Base-by-base conservation (phyloP, 2,888 invertebrate genomes). In the Acanthosepion esculentum region DNA sequence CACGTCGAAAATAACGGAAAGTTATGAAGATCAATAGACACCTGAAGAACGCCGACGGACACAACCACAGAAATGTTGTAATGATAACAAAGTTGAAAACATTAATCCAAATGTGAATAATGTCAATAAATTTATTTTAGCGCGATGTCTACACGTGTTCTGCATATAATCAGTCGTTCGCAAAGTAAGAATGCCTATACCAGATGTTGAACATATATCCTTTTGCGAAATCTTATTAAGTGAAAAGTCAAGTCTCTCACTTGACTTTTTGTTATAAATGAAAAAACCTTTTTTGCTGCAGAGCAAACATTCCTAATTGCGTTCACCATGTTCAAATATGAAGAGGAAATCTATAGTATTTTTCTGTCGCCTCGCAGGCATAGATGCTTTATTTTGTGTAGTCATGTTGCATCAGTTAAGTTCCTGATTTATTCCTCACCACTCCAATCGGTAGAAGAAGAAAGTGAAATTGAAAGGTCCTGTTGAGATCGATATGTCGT, bases 401-500 rank as follows among this genome's bases (percentile, higher is more conserved):
- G 78, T 33, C 78, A 33, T 78, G n/a, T 78, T 78, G 78, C 33
- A 78, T 78, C 78, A 78, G 33, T 78, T 78, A 78, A 78, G n/a
- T 15, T 78, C 78, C 78, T 33, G 33, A 33, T 33, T n/a, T 78
- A 78, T 78, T n/a, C 10, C 78, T 8, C 78, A 10, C n/a, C n/a
- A 78, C 78, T n/a, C 10, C 18, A 33, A 33, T 78, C 78, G n/a
- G 1, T 18, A 10, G 12, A n/a, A 78, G n/a, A 78, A 33, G n/a
- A 78, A 78, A 15, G 78, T 78, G 12, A 78, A 78, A 78, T 78
- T 78, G 33, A 78, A 78, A 78, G 78, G 78, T 78, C 33, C n/a
- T 78, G 78, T 33, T 78, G 78, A n/a, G 78, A 78, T 78, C 78
- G 78, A 78, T 78, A 78, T 33, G n/a, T 78, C 78, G n/a, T 78